A percentile compares a stretch with the other conserved stretches of the same genome.
phyloP scores from a whole-genome alignment of 2,888 invertebrate species.

The Drosophila sordidula region DNA sequence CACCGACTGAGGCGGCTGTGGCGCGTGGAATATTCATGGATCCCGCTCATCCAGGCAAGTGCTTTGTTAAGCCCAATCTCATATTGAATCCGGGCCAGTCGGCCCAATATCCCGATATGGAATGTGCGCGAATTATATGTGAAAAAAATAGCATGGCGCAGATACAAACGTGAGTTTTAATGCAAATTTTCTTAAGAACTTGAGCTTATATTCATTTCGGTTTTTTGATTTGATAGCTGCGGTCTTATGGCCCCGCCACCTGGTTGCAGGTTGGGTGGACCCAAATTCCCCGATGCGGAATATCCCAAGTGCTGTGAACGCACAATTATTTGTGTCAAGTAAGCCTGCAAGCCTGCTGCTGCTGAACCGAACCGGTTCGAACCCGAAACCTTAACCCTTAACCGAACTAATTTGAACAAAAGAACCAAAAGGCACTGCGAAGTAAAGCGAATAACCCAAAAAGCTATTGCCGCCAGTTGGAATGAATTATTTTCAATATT shows the following conservation, averaged over 20 bases:
- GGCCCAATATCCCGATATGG: conserved; percentile 28
- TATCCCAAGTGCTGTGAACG: conserved; percentile 61
- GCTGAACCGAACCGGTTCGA: no score
- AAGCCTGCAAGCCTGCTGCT: no score
- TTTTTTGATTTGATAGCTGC: conserved; percentile 50
- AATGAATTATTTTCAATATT: conserved; percentile 3
- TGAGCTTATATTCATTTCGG: background rate
- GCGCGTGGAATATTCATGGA: conserved; percentile 37
- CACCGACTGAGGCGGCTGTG: conserved; percentile 41
- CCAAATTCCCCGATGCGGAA: conserved; percentile 40
- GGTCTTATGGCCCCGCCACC: conserved; percentile 12
- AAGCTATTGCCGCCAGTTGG: background rate
- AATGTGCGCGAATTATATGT: conserved; percentile 58
- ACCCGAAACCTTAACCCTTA: no score
- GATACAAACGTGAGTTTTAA: conserved; percentile 53
- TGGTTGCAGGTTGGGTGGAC: conserved; percentile 45
- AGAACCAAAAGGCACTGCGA: no score
- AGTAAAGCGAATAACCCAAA: background rate
- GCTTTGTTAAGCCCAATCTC: conserved; percentile 42
- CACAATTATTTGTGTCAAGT: conserved; percentile 16
- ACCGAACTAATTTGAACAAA: no score
- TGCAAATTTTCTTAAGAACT: background rate
- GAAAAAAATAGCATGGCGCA: conserved; percentile 24
- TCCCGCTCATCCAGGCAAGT: conserved; percentile 67
- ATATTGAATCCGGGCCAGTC: conserved; percentile 41